phyloP scores from a whole-genome alignment of 2,888 invertebrate genomes.

The Caenorhabditis afra region DNA sequence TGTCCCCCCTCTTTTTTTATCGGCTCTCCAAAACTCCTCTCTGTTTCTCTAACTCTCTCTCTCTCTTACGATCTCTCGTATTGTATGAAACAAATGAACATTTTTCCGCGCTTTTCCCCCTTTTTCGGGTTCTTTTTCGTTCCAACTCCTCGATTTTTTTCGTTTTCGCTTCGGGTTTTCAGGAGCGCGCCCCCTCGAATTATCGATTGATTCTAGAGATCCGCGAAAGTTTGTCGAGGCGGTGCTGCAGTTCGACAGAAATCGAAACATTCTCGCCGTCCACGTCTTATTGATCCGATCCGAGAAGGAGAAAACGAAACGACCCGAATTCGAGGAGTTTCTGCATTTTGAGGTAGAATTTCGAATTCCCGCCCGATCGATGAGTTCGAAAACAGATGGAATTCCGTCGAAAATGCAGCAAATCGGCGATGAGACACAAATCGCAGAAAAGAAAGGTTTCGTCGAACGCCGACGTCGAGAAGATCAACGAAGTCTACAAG shows the following conservation, averaged over 20 bases:
- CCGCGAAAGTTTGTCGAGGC: conserved; percentile 51
- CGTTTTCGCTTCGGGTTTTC: background rate
- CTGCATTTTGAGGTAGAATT: conserved; percentile 44
- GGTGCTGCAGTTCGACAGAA: conserved; percentile 41
- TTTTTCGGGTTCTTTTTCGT: no score
- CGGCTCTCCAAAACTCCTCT: no score
- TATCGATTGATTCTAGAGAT: conserved; percentile 18
- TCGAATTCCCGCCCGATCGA: background rate
- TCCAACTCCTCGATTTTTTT: conserved; percentile 11
- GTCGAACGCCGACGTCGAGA: conserved; percentile 29
- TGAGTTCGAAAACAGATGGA: conserved; percentile 27
- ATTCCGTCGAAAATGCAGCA: conserved; percentile 47
- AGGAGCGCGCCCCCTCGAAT: no score
- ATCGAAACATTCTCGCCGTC: conserved; percentile 14
- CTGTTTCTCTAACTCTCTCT: background rate
- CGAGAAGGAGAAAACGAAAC: conserved; percentile 30
- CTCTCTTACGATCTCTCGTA: background rate
- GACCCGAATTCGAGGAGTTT: conserved; percentile 30
- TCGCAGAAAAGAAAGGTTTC: conserved; percentile 26
- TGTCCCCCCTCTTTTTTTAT: background rate
- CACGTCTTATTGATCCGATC: conserved; percentile 42
- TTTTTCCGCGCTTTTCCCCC: no score
- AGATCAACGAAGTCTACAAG: conserved; percentile 51
- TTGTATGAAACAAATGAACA: no score
- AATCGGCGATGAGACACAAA: conserved; percentile 53